Base-by-base conservation (phyloP, 2,797 vertebrate genomes). In the Myotis vivesi region DNA sequence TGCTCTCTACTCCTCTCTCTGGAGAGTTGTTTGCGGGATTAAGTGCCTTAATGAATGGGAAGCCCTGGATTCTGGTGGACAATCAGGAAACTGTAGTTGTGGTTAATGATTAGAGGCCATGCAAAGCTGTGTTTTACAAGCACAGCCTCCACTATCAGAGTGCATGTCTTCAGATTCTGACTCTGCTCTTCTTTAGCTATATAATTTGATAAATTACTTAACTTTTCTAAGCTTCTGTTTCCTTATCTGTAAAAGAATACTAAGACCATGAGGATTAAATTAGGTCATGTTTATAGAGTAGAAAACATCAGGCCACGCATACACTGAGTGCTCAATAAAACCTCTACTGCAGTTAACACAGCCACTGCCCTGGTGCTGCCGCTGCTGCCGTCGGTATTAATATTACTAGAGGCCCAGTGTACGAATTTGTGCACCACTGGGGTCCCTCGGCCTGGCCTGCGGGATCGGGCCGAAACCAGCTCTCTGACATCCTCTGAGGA, bases 191-290 rank as follows among this genome's bases (percentile, higher is more conserved):
- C 71, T 66, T 86, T 77, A 82, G 44, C 22, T 86, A 25, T 8
- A 25, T n/a, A 49, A 89, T 49, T 46, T 55, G 41, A 49, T 53
- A 87, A 51, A n/a, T 75, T 30, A 25, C 23, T 46, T 79, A 44
- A 80, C n/a, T 11, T 77, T 64, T 19, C 15, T n/a, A 12, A 64
- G 62, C 62, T n/a, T 19, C 62, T 7, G 1, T 64, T 49, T 89
- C 30, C 30, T 64, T 64, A n/a, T 19, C 62, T 95, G 72, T 96
- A 94, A 96, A 97, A 89, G 62, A 41, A 91, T 89, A 83, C 87
- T 44, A 46, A 85, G 69, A 66, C 71, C 8, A 51, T 15, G 85
- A 68, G 41, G 53, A 84, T n/a, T 79, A 69, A 69, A 76, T 30
- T 25, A 38, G 30, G 25, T 57, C n/a, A 51, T 59, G n/a, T 69